Evolutionary conservation across 2,797 vertebrate species (phyloP).

Genomic region (Tapera naevia): DNA sequence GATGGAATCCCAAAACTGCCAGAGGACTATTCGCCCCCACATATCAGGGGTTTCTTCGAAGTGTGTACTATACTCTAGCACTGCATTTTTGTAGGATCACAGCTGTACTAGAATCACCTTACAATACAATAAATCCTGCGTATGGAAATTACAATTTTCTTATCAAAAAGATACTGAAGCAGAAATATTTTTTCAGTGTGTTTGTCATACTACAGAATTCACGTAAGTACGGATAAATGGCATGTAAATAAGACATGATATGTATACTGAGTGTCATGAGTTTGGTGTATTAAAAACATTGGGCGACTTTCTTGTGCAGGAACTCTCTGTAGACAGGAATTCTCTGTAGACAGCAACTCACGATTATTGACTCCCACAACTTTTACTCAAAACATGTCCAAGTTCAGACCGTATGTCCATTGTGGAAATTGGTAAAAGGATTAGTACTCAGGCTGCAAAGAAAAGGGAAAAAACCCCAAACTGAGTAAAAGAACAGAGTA

Average conservation of each 20-base stretch:
- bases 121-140: background rate
- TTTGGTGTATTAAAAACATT: background rate
- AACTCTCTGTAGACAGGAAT: background rate
- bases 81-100: background rate
- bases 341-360: background rate
- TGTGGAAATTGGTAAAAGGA: background rate
- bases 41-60: conserved; percentile 75
- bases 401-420: background rate
- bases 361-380: background rate
- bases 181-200: background rate
- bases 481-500: background rate
- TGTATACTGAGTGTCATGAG: background rate
- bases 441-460: background rate
- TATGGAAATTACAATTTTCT: background rate
- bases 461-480: background rate
- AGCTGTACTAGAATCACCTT: background rate
- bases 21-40: conserved; percentile 81
- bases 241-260: background rate
- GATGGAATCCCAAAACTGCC: conserved; percentile 91
- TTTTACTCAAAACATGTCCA: background rate
- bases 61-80: conserved; percentile 85
- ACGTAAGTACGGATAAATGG: background rate
- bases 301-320: background rate
- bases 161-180: background rate
- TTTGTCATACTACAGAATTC: background rate